A percentile compares a stretch with the other conserved stretches of the same genome.
These are phyloP conservation scores for Caenorhabditis tropicalis DNA, from an alignment of 1,140 invertebrate species.

Conservation along the genomic window DNA sequence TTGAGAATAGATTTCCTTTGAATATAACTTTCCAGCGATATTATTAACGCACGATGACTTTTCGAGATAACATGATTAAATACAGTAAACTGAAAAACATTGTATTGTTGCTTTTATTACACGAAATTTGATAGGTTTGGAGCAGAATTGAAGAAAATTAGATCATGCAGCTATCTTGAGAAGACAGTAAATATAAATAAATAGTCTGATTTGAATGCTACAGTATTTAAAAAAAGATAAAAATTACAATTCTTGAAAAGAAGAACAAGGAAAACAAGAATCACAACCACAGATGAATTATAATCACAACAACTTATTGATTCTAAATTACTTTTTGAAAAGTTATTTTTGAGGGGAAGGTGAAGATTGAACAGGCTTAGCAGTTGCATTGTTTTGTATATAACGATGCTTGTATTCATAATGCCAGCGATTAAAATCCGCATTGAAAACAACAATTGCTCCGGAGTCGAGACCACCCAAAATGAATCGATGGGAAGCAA, in stretches of 20 bases:
- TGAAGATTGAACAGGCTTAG: background rate
- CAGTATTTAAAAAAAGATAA: background rate
- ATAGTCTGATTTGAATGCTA: background rate
- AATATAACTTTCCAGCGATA: too few relatives aligned
- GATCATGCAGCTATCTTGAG: background rate
- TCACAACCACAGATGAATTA: conserved; percentile 20
- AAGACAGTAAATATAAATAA: background rate
- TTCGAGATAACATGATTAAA: too few relatives aligned
- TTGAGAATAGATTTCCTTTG: too few relatives aligned
- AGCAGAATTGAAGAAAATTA: background rate
- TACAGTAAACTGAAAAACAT: too few relatives aligned
- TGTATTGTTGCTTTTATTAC: too few relatives aligned
- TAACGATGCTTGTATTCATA: conserved; percentile 72
- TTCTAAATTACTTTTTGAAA: background rate
- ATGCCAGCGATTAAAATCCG: conserved; percentile 99
- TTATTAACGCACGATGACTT: too few relatives aligned
- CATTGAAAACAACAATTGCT: conserved; percentile 96
- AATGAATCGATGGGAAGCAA: conserved; percentile 81
- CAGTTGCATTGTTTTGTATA: conserved; percentile 10
- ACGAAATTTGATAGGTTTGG: background rate
- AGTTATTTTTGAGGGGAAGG: conserved; percentile 25
- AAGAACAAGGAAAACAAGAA: background rate
- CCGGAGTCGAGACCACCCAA: conserved; percentile 94
- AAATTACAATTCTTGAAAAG: too few relatives aligned
- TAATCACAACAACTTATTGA: conserved; percentile 33